Percentiles rank a stretch among this genome's conserved stretches.
phyloP scores from a whole-genome alignment of 2,888 invertebrate species.

The Machimus rusticus region DNA sequence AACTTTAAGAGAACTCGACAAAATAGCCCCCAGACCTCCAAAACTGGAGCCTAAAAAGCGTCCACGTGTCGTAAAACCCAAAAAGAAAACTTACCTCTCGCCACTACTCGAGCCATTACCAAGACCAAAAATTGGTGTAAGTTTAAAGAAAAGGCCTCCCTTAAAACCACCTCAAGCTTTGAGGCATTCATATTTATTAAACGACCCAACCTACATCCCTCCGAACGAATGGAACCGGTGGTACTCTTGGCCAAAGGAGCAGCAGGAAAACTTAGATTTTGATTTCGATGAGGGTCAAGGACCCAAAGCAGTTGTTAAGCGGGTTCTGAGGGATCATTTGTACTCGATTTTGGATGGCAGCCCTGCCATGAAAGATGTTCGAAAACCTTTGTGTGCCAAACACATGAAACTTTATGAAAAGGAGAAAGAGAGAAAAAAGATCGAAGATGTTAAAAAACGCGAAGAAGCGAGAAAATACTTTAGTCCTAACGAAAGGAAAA shows the following conservation, averaged over 20 bases:
- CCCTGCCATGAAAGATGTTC: not conserved
- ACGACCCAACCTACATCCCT: constrained; percentile 47
- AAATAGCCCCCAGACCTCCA: constrained; percentile 53
- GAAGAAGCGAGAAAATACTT: too few relatives aligned
- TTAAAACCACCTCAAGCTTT: constrained; percentile 24
- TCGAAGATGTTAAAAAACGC: too few relatives aligned
- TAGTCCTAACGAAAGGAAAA: too few relatives aligned
- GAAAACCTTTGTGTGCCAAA: too few relatives aligned
- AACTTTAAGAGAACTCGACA: constrained; percentile 57
- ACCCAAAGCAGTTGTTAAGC: not conserved
- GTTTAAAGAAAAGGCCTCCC: not conserved
- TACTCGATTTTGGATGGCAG: not conserved
- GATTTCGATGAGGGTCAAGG: not conserved
- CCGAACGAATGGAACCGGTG: constrained; percentile 52
- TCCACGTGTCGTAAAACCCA: not conserved
- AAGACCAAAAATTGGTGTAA: constrained; percentile 45
- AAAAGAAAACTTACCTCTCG: not conserved
- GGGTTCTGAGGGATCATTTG: not conserved
- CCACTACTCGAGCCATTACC: constrained; percentile 55
- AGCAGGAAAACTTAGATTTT: not conserved
- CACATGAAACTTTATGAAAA: not conserved
- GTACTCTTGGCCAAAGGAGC: constrained; percentile 49
- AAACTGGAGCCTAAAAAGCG: not conserved
- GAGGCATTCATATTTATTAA: not conserved
- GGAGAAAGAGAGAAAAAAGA: not conserved